These are phyloP conservation scores for Meloe dianella DNA, from an alignment of 2,888 invertebrate genomes.

Conservation along the genomic window DNA sequence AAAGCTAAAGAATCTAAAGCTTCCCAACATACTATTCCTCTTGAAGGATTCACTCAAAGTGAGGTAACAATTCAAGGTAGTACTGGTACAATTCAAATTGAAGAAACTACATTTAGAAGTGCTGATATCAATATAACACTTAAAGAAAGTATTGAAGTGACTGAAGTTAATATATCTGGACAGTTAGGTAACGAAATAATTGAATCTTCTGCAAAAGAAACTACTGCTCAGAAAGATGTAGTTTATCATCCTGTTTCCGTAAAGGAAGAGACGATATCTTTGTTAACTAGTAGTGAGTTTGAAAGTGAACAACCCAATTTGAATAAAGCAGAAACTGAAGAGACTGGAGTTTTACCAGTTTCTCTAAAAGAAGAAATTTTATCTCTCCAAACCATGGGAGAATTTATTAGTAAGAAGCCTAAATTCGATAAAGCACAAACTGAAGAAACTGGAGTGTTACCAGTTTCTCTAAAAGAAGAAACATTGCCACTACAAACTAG, in stretches of 20 bases:
- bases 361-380: conserved; percentile 13
- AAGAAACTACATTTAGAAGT: conserved; percentile 46
- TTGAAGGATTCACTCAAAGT: conserved; percentile 42
- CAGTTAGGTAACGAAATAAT: conserved; percentile 56
- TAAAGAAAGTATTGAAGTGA: conserved; percentile 56
- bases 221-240: conserved; percentile 58
- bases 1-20: conserved; percentile 40
- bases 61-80: conserved; percentile 40
- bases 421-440: conserved; percentile 8
- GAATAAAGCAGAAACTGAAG: conserved; percentile 41
- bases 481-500: conserved; percentile 9
- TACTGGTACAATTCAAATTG: conserved; percentile 39
- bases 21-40: conserved; percentile 33
- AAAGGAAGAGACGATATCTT: conserved; percentile 53
- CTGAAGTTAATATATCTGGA: conserved; percentile 54
- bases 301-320: conserved; percentile 40
- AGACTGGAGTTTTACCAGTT: conserved; percentile 12
- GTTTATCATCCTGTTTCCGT: conserved; percentile 58
- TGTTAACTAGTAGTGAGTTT: conserved; percentile 52
- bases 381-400: background rate
- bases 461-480: conserved; percentile 16
- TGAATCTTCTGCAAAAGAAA: conserved; percentile 58
- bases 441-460: conserved; percentile 12
- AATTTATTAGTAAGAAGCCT: conserved; percentile 5
- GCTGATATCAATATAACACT: conserved; percentile 49